Evolutionary conservation across 2,888 invertebrate species (phyloP).

Genomic region (Caenorhabditis sp.): DNA sequence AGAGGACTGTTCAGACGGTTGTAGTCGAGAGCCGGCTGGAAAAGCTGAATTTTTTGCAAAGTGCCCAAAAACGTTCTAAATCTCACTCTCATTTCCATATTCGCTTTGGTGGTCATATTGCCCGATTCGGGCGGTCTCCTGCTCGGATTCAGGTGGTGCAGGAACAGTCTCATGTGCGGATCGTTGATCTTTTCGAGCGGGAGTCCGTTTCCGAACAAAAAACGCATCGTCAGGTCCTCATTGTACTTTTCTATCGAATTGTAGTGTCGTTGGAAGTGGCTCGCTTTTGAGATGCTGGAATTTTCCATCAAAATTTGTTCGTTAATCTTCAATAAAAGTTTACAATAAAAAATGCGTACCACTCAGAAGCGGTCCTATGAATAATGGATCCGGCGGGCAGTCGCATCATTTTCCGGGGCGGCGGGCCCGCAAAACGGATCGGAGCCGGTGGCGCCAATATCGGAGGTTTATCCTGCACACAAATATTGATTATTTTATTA

Average conservation of each 20-base stretch:
- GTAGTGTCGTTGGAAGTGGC: neutral
- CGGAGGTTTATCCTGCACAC: conserved; percentile 30
- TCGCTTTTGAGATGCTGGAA: neutral
- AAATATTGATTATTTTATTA: too few relatives aligned
- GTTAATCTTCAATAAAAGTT: neutral
- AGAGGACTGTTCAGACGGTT: neutral
- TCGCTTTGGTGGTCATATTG: conserved; percentile 1
- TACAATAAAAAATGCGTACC: too few relatives aligned
- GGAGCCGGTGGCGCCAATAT: conserved; percentile 10
- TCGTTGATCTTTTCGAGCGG: conserved; percentile 14
- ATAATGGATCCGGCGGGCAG: too few relatives aligned
- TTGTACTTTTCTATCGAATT: conserved; percentile 19
- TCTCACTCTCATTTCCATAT: conserved; percentile 4
- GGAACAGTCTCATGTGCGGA: conserved; percentile 1
- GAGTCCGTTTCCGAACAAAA: conserved; percentile 28
- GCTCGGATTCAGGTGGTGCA: conserved; percentile 3
- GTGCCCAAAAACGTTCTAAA: neutral
- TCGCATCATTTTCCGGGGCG: neutral
- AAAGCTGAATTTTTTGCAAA: neutral
- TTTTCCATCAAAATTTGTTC: neutral
- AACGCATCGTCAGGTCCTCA: conserved; percentile 20
- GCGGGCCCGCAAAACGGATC: neutral
- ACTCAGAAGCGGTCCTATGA: neutral
- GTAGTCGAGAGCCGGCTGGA: conserved; percentile 17
- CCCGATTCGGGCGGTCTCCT: conserved; percentile 5